These are phyloP conservation scores for Caenorhabditis remanei DNA, from an alignment of 1,140 invertebrate species.

Conservation along the genomic window DNA sequence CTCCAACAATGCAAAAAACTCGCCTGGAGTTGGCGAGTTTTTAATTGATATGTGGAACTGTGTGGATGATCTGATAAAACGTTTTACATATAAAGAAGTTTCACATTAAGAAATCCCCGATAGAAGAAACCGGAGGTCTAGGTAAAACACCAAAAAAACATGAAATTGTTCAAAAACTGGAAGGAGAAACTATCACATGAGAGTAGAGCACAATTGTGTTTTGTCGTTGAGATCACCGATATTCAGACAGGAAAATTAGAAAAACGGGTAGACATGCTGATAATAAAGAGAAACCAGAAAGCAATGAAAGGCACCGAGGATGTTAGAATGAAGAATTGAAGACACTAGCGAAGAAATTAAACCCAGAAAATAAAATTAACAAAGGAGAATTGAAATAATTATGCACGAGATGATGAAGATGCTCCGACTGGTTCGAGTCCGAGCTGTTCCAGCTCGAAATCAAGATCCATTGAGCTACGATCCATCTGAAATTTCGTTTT, in stretches of 20 bases:
- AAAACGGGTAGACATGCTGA: not conserved
- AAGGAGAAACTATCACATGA: not conserved
- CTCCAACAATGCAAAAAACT: too few relatives aligned
- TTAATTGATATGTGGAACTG: too few relatives aligned
- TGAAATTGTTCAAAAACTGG: not conserved
- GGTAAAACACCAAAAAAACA: not conserved
- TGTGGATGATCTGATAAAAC: too few relatives aligned
- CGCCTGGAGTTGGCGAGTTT: too few relatives aligned
- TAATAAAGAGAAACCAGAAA: not conserved
- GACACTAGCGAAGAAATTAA: not conserved
- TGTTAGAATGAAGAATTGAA: too few relatives aligned
- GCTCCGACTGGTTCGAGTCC: slow-evolving; percentile 22
- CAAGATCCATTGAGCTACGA: slow-evolving; percentile 56
- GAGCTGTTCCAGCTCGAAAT: slow-evolving; percentile 17
- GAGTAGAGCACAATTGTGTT: not conserved
- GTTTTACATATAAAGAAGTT: too few relatives aligned
- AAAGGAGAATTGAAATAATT: not conserved
- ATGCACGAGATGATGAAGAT: not conserved
- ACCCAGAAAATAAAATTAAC: not conserved
- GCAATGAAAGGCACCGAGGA: slow-evolving; percentile 5
- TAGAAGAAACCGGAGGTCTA: too few relatives aligned
- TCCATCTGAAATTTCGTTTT: slow-evolving; percentile 69
- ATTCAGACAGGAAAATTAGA: not conserved
- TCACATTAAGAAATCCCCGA: too few relatives aligned
- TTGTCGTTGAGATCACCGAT: not conserved